Percentiles rank a stretch among this genome's conserved stretches.
These are phyloP conservation scores for Oasisia sp. DNA, from an alignment of 2,888 invertebrate genomes.

Conservation along the genomic window DNA sequence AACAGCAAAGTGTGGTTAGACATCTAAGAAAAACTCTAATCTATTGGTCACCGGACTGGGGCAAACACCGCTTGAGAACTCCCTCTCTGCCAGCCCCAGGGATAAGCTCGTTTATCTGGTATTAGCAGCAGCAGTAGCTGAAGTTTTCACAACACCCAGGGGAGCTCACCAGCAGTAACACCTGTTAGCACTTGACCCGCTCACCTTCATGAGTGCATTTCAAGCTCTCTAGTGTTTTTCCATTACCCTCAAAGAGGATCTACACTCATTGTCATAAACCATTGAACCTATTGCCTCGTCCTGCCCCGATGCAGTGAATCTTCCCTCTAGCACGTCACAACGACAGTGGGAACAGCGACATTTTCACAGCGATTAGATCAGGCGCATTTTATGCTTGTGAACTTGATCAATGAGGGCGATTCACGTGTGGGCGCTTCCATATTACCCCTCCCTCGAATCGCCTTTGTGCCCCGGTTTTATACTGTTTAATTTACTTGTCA, in stretches of 20 bases:
- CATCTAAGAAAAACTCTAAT: neutral
- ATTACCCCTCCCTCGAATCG: neutral
- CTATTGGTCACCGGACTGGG: neutral
- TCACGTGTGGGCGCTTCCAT: neutral
- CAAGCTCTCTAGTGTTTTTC: slow-evolving; percentile 11
- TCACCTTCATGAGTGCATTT: neutral
- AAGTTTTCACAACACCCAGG: neutral
- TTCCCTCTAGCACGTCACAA: neutral
- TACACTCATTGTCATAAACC: neutral
- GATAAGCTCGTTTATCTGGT: neutral
- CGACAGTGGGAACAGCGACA: neutral
- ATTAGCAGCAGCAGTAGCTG: neutral
- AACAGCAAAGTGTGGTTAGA: neutral
- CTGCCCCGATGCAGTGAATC: neutral
- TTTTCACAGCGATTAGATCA: slow-evolving; percentile 5
- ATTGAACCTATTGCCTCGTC: neutral
- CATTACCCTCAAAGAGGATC: neutral
- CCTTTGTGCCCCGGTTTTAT: neutral
- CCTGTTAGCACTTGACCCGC: slow-evolving; percentile 12
- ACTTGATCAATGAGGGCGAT: neutral
- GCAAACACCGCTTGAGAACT: neutral
- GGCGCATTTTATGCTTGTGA: neutral
- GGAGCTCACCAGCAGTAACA: neutral
- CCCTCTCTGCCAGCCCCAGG: neutral
- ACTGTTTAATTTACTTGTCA: slow-evolving; percentile 17